These are phyloP conservation scores for Proterorhinus semilunaris DNA, from an alignment of 2,113 vertebrate species.

Conservation along the genomic window DNA sequence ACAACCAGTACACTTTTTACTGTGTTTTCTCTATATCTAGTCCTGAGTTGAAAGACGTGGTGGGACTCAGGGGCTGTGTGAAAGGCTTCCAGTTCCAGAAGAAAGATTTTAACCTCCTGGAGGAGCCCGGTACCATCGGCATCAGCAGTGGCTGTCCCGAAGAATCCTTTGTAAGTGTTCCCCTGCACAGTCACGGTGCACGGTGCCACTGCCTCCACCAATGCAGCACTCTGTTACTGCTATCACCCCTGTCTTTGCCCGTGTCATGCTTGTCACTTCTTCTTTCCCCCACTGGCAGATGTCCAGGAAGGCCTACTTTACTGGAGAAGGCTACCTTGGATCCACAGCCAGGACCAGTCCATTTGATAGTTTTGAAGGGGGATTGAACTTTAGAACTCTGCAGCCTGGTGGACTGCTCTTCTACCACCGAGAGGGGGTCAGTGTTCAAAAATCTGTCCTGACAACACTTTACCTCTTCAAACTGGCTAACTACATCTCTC, in stretches of 20 bases:
- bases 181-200: not conserved
- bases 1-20: not conserved
- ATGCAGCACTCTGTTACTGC: not conserved
- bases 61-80: slow-evolving; percentile 89
- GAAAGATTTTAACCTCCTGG: slow-evolving; percentile 94
- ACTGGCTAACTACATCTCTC: not conserved
- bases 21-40: slow-evolving; percentile 49
- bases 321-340: slow-evolving; percentile 87
- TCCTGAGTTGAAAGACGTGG: slow-evolving; percentile 79
- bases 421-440: slow-evolving; percentile 85
- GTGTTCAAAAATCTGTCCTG: not conserved
- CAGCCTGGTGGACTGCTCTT: slow-evolving; percentile 88
- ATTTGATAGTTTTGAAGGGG: slow-evolving; percentile 88
- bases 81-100: slow-evolving; percentile 98
- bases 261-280: not conserved
- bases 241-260: not conserved
- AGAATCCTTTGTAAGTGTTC: slow-evolving; percentile 88
- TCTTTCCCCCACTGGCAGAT: slow-evolving; percentile 74
- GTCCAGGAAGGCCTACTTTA: slow-evolving; percentile 92
- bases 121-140: slow-evolving; percentile 92
- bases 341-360: slow-evolving; percentile 87
- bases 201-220: not conserved
- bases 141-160: slow-evolving; percentile 96
- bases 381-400: slow-evolving; percentile 89
- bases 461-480: not conserved